Evolutionary conservation across 2,888 invertebrate genomes (phyloP), one percentile per base, ranked within the genome.

Genomic region (Axea sp.): DNA sequence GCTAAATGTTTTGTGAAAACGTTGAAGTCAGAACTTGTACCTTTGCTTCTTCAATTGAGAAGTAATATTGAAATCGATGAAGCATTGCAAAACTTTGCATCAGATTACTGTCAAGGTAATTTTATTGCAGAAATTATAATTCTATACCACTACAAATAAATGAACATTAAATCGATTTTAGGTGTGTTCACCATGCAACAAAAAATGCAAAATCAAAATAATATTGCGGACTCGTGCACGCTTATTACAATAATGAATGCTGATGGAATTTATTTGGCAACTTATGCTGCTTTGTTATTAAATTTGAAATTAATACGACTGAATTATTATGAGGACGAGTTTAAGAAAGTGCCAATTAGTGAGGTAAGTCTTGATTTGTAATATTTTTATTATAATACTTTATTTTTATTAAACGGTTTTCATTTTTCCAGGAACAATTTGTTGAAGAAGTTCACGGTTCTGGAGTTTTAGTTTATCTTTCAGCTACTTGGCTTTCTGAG

Each of bases 401-500:
- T n/a, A 35, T 49, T 64, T 43, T n/a, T n/a, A n/a, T n/a, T n/a
- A n/a, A n/a, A n/a, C n/a, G n/a, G n/a, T n/a, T n/a, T n/a, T n/a
- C n/a, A n/a, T n/a, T n/a, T n/a, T n/a, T n/a, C n/a, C n/a, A 97
- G 91, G 94, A 94, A 71, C 94, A 96, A 86, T 98, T 98, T 84
- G 94, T 97, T 1, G 96, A 96, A 81, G 95, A 96, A 83, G 95
- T 98, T 3, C 95, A 96, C 85, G 95, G 96, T 22, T 95, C 96
- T 65, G 98, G 97, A 0, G 95, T 98, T 9, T 89, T 98, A 15
- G 95, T 98, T 3, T 98, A 97, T 84, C 90, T 98, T 5, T 97
- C 97, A 0, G 95, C 96, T 0, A 94, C 95, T 0, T 98, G 98
- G 98, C 90, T 98, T 1, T 92, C 95, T 24, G 97, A 98, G 83